These are phyloP conservation scores for Characodon lateralis DNA, from an alignment of 2,797 vertebrate genomes.

Conservation along the genomic window DNA sequence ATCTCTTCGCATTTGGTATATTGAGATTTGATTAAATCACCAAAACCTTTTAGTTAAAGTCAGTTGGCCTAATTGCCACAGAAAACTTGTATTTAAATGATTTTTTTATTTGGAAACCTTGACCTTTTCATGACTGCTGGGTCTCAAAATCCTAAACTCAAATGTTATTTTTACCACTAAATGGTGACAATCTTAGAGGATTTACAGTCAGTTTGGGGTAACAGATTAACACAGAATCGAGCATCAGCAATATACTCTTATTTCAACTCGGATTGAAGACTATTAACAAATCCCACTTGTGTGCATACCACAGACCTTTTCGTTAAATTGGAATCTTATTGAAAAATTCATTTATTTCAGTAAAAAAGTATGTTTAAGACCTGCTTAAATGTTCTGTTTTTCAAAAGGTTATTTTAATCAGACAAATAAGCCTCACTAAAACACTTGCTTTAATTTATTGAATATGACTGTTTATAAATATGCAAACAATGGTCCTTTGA, in stretches of 20 bases:
- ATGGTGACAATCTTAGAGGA: no score
- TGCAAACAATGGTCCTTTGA: no score
- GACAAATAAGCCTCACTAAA: no score
- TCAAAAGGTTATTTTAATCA: no score
- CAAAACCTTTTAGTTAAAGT: neutral
- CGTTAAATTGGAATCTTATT: no score
- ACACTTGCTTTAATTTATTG: no score
- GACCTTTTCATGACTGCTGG: neutral
- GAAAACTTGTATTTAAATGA: neutral
- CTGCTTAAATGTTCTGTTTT: no score
- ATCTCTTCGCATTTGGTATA: neutral
- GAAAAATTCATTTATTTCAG: no score
- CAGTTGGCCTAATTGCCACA: neutral
- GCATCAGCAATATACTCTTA: neutral
- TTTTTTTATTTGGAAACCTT: neutral
- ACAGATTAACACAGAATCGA: neutral
- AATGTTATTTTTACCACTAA: neutral
- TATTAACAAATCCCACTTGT: neutral
- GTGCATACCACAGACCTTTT: no score
- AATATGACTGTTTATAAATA: no score
- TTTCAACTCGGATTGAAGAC: neutral
- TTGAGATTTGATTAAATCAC: neutral
- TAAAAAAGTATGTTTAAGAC: no score
- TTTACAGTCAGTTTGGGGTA: neutral
- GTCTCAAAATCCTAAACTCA: neutral